A percentile compares a stretch with the other conserved stretches of the same genome.
Conservation (phyloP, 2,797 vertebrate genomes). For the Gymnoscopelus braueri region DNA sequence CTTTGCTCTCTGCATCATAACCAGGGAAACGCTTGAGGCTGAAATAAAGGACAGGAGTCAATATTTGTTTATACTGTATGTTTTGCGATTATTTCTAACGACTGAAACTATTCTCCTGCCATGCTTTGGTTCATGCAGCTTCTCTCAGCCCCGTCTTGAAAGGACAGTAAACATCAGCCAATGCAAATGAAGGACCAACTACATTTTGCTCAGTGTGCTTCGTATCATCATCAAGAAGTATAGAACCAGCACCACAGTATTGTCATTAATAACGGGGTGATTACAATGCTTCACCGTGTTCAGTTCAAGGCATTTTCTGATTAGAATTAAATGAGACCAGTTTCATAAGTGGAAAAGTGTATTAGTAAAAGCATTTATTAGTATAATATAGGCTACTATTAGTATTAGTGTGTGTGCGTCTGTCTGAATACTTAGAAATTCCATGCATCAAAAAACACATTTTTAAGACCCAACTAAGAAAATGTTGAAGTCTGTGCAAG, state of each 20-base stretch:
- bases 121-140: constrained; percentile 27
- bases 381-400: too few relatives aligned
- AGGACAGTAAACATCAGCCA: constrained; percentile 71
- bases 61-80: not conserved
- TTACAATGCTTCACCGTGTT: too few relatives aligned
- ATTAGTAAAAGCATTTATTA: too few relatives aligned
- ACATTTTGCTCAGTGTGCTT: constrained; percentile 75
- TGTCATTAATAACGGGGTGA: not conserved
- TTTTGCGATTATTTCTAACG: too few relatives aligned
- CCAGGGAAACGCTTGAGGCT: constrained; percentile 98
- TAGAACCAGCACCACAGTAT: constrained; percentile 7
- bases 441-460: too few relatives aligned
- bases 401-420: too few relatives aligned
- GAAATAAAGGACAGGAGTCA: not conserved
- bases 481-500: too few relatives aligned
- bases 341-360: too few relatives aligned
- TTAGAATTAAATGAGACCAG: too few relatives aligned
- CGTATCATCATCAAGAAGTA: constrained; percentile 66
- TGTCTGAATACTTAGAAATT: too few relatives aligned
- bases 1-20: constrained; percentile 95
- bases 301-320: too few relatives aligned
- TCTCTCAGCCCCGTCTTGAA: constrained; percentile 75
- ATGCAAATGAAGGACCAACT: constrained; percentile 82
- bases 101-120: not conserved
- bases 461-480: too few relatives aligned